Conservation (phyloP, 2,888 invertebrate species). For the Lucinisca nassula region DNA sequence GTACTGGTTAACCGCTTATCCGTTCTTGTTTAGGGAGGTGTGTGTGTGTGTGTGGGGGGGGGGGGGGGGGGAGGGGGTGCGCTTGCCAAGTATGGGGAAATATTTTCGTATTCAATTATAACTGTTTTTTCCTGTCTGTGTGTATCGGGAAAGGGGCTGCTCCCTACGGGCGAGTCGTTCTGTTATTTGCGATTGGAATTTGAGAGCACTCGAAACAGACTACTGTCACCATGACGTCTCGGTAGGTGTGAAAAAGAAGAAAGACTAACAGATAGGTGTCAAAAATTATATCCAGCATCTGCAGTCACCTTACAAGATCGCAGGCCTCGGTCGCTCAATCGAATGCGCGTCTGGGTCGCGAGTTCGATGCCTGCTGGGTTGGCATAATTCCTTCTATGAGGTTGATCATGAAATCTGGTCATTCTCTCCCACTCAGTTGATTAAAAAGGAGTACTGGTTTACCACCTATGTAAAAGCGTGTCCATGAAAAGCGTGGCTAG, state of each 20-base stretch:
- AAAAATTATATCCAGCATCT: neutral
- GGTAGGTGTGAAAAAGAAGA: slow-evolving; percentile 2
- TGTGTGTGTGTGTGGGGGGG: too few species aligned
- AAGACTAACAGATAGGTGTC: neutral
- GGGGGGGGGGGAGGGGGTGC: too few species aligned
- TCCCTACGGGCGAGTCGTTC: neutral
- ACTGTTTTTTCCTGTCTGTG: too few species aligned
- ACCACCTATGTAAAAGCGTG: neutral
- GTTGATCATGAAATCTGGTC: neutral
- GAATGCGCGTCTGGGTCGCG: too few species aligned
- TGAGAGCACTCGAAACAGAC: neutral
- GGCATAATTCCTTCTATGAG: neutral
- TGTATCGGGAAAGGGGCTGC: neutral
- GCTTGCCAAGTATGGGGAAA: too few species aligned
- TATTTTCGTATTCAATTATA: too few species aligned
- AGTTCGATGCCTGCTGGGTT: neutral
- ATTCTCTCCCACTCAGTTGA: neutral
- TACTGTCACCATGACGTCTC: neutral
- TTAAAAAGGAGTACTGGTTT: neutral
- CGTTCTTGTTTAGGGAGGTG: too few species aligned
- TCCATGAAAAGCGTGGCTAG: neutral
- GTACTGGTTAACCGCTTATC: too few species aligned
- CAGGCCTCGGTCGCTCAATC: too few species aligned
- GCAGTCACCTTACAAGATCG: too few species aligned
- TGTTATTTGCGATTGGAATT: neutral